A percentile compares a stretch with the other conserved stretches of the same genome.
phyloP scores from a whole-genome alignment of 2,888 invertebrate genomes.

The Toxonevra muliebris region DNA sequence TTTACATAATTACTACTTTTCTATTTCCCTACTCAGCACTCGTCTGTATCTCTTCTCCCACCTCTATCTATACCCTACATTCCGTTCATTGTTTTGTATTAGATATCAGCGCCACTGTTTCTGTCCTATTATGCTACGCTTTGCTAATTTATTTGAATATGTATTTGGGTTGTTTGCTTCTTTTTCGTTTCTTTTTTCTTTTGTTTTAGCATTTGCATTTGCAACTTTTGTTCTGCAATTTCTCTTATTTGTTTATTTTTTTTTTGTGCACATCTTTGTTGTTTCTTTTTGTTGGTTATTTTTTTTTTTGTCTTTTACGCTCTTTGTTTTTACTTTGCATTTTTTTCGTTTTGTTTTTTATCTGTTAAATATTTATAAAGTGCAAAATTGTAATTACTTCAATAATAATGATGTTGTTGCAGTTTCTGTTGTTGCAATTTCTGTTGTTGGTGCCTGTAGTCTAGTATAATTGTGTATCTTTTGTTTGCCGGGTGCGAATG shows the following conservation, averaged over 20 bases:
- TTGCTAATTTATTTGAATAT: conserved; percentile 55
- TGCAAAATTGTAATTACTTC: conserved; percentile 51
- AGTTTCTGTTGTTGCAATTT: conserved; percentile 5
- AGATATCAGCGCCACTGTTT: too few species aligned
- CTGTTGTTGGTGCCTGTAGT: conserved; percentile 11
- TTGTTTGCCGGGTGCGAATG: conserved; percentile 22
- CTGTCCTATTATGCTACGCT: not conserved
- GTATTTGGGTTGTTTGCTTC: conserved; percentile 45
- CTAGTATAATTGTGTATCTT: conserved; percentile 13
- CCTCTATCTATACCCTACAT: not conserved
- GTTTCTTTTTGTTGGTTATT: not conserved
- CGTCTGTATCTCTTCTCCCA: not conserved
- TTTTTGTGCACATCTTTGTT: too few species aligned
- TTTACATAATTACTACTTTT: conserved; percentile 48
- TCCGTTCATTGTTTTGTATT: not conserved
- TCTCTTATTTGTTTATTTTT: not conserved
- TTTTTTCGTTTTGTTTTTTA: too few species aligned
- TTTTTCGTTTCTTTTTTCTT: not conserved
- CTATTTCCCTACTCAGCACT: conserved; percentile 6
- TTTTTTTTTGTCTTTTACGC: conserved; percentile 17
- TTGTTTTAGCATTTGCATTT: not conserved
- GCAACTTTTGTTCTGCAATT: not conserved
- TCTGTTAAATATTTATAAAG: conserved; percentile 49
- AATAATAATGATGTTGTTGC: conserved; percentile 38
- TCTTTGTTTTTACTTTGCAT: too few species aligned